Conservation (phyloP, 2,888 invertebrate species). For the Alviniconcha strummeri region DNA sequence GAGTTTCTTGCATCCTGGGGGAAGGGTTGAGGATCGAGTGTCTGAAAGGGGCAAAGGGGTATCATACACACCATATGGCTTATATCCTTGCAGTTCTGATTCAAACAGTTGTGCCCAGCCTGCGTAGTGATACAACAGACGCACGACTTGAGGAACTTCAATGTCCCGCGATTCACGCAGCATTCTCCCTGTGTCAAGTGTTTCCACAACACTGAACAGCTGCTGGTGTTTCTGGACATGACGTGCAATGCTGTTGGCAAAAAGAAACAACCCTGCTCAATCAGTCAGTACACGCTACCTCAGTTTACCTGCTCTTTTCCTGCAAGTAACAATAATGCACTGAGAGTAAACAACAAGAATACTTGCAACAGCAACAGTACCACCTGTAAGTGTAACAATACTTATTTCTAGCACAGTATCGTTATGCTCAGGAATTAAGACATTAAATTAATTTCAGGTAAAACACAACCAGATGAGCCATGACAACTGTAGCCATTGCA, state of each 20-base stretch:
- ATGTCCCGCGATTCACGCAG: slow-evolving; percentile 74
- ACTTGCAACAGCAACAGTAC: neutral
- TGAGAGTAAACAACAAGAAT: neutral
- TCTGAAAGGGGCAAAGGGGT: neutral
- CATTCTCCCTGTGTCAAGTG: slow-evolving; percentile 74
- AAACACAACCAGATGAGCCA: too few relatives aligned
- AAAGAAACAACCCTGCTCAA: neutral
- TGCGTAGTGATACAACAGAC: slow-evolving; percentile 77
- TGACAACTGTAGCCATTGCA: too few relatives aligned
- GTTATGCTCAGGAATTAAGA: too few relatives aligned
- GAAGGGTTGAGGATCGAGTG: too few relatives aligned
- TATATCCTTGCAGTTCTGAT: slow-evolving; percentile 73
- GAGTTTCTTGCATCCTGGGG: too few relatives aligned
- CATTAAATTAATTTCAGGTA: too few relatives aligned
- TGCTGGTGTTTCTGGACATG: slow-evolving; percentile 76
- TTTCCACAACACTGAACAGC: slow-evolving; percentile 75
- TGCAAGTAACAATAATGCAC: too few relatives aligned
- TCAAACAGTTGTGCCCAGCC: slow-evolving; percentile 74
- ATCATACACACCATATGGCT: slow-evolving; percentile 69
- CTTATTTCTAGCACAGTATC: too few relatives aligned
- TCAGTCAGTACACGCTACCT: too few relatives aligned
- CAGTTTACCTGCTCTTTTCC: neutral
- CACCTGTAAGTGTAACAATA: too few relatives aligned
- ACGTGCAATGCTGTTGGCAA: slow-evolving; percentile 73
- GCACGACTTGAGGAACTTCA: slow-evolving; percentile 73